A percentile compares a stretch with the other conserved stretches of the same genome.
These are phyloP conservation scores for Ophioninae sp. DNA, from an alignment of 2,888 invertebrate species.

Conservation along the genomic window DNA sequence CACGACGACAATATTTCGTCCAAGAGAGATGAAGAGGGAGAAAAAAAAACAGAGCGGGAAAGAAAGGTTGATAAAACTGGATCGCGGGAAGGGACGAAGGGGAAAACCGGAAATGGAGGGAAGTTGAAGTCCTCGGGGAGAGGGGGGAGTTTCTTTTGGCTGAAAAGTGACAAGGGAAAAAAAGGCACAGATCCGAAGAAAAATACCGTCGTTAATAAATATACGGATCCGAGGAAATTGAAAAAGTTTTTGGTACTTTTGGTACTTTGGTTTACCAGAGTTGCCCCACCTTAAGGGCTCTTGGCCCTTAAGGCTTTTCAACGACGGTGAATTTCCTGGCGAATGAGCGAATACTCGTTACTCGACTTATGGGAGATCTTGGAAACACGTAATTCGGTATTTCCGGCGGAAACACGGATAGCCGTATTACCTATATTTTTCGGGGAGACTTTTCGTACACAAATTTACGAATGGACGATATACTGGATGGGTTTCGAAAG, in stretches of 20 bases:
- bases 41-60: no score
- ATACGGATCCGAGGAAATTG: constrained; percentile 73
- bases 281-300: neutral
- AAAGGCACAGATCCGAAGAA: constrained; percentile 47
- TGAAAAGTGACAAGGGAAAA: neutral
- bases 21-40: no score
- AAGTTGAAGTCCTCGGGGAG: constrained; percentile 23
- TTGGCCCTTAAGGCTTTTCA: neutral
- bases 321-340: neutral
- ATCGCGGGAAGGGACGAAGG: constrained; percentile 23
- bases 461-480: neutral
- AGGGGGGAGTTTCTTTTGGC: constrained; percentile 38
- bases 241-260: constrained; percentile 69
- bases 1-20: no score
- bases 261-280: constrained; percentile 17
- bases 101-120: constrained; percentile 21
- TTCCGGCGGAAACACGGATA: neutral
- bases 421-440: neutral
- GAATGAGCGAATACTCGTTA: constrained; percentile 8
- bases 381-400: neutral
- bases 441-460: neutral
- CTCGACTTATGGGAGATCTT: constrained; percentile 8
- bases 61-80: no score
- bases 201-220: constrained; percentile 70
- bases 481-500: neutral